A percentile compares a stretch with the other conserved stretches of the same genome.
phyloP scores from a whole-genome alignment of 2,797 vertebrate species.

The Labeo calbasu region DNA sequence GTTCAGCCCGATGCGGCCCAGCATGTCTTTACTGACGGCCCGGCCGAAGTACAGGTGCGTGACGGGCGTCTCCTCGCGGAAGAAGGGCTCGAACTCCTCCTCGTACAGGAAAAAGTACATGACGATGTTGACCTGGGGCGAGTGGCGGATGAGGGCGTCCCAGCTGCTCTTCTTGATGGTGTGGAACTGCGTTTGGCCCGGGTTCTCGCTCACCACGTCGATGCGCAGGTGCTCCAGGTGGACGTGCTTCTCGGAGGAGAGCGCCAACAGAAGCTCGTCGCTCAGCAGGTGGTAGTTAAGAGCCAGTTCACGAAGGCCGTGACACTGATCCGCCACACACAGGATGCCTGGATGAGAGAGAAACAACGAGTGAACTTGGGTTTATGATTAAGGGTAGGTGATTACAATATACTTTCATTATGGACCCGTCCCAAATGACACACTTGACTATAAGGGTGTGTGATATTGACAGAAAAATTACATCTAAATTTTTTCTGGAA shows the following conservation, averaged over 20 bases:
- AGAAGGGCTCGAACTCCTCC: slow-evolving; percentile 80
- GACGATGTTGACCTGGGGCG: slow-evolving; percentile 79
- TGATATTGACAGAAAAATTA: too few species aligned
- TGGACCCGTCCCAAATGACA: too few species aligned
- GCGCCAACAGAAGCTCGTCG: slow-evolving; percentile 76
- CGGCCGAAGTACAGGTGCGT: slow-evolving; percentile 80
- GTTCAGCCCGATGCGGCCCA: slow-evolving; percentile 78
- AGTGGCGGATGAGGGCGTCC: slow-evolving; percentile 78
- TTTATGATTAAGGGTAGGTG: neutral
- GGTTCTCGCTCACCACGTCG: slow-evolving; percentile 80
- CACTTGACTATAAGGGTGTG: too few species aligned
- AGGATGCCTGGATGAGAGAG: slow-evolving; percentile 37
- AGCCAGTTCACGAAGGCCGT: slow-evolving; percentile 51
- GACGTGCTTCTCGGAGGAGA: slow-evolving; percentile 80
- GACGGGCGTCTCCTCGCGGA: slow-evolving; percentile 77
- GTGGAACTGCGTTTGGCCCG: slow-evolving; percentile 75
- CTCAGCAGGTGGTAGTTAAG: slow-evolving; percentile 58
- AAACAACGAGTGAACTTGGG: neutral
- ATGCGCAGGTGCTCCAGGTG: slow-evolving; percentile 80
- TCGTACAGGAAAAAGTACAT: slow-evolving; percentile 82
- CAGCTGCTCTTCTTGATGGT: slow-evolving; percentile 80
- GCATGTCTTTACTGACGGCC: slow-evolving; percentile 77
- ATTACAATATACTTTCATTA: neutral
- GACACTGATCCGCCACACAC: slow-evolving; percentile 56
- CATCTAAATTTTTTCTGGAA: too few species aligned